Base-by-base conservation (phyloP, 2,888 invertebrate species). In the Mylabris sibirica region DNA sequence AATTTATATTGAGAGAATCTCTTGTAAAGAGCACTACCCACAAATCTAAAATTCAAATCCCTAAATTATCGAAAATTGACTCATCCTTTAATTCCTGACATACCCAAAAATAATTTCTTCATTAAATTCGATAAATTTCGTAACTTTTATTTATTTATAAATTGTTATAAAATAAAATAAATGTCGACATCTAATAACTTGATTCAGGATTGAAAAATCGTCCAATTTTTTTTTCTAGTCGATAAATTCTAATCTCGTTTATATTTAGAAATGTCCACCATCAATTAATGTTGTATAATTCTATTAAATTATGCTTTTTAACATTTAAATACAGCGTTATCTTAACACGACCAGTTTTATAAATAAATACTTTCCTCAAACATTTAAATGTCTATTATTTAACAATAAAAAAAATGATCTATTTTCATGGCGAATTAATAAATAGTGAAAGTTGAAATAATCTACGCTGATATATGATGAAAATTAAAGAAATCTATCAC, bases 361-460 rank as follows among this genome's bases (percentile, higher is more conserved):
- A 57, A 26, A 57, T 26, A 26, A 57, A 57, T 62, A 62, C 62
- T 62, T 62, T 62, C 62, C 38, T 62, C n/a, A 38, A 35, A 44
- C 26, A 61, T 35, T 61, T 11, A 34, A 11, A 60, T 30, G 26
- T 26, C 57, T 26, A 57, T 24, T 26, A 57, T 57, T 57, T 14
- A 57, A 57, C 26, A 26, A 53, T 30, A 53, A 57, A 57, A 59
- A 64, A 64, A 35, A 8, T 57, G 53, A 3, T 59, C 64, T 35
- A 64, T 64, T 64, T 64, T 17, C 14, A 62, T 14, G 41, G 22
- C n/a, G 14, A 41, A 41, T 24, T 35, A 26, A 26, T 41, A 11
- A 20, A 64, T 22, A 64, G 64, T 64, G 64, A 64, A 64, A 64
- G 64, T 64, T 9, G 57, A 64, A 34, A 17, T 41, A 41, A 35